A percentile compares a stretch with the other conserved stretches of the same genome.
phyloP scores from a whole-genome alignment of 2,113 vertebrate species.

The Corythoichthys intestinalis region DNA sequence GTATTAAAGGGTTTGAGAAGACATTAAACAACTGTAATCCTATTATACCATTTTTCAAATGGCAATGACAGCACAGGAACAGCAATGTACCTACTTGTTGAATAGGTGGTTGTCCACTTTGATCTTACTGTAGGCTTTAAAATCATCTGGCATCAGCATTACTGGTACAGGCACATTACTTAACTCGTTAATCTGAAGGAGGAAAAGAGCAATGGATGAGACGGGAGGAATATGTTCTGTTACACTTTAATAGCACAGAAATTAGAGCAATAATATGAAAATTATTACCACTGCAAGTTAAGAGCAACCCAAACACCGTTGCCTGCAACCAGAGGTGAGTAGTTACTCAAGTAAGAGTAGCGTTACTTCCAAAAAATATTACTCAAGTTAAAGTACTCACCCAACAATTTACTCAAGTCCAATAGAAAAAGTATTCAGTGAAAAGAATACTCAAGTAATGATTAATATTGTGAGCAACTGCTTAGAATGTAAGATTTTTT shows the following conservation, averaged over 20 bases:
- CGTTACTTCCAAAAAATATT: no score
- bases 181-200: conserved; percentile 87
- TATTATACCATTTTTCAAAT: background rate
- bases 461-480: no score
- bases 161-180: conserved; percentile 93
- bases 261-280: background rate
- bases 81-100: conserved; percentile 85
- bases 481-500: no score
- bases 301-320: background rate
- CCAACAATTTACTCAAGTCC: no score
- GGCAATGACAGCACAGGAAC: conserved; percentile 1
- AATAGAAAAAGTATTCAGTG: no score
- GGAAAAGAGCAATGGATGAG: conserved; percentile 3
- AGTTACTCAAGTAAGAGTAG: no score
- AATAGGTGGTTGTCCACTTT: conserved; percentile 99
- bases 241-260: background rate
- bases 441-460: no score
- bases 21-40: background rate
- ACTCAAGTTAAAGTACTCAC: no score
- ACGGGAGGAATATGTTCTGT: background rate
- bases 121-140: conserved; percentile 97
- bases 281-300: background rate
- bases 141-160: conserved; percentile 96
- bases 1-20: background rate
- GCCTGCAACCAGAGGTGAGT: background rate